A percentile compares a stretch with the other conserved stretches of the same genome.
Evolutionary conservation across 2,888 invertebrate species (phyloP).

Genomic region (Hyppa rectilinea): DNA sequence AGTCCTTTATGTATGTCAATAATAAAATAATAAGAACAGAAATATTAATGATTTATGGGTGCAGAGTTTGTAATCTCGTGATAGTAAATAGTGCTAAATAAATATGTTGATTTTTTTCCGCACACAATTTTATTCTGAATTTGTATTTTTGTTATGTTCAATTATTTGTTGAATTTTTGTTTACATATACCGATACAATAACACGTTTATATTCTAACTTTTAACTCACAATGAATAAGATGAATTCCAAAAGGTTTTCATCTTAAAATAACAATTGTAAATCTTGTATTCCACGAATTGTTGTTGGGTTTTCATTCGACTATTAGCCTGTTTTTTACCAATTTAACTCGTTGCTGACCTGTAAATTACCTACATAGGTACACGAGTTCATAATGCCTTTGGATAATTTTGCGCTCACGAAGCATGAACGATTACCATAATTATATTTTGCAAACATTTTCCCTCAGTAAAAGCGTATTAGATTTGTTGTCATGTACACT

Average conservation of each 20-base stretch:
- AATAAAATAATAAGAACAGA: background rate
- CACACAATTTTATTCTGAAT: background rate
- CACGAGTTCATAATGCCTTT: constrained; percentile 27
- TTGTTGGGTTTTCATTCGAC: background rate
- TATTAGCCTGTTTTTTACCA: background rate
- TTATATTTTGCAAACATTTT: constrained; percentile 21
- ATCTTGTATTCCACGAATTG: background rate
- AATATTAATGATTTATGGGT: no score
- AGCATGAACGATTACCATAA: constrained; percentile 28
- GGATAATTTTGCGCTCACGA: constrained; percentile 25
- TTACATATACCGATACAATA: constrained; percentile 14
- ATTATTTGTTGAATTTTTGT: constrained; percentile 4
- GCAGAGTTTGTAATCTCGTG: background rate
- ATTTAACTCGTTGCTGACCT: constrained; percentile 30
- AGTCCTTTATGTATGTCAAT: no score
- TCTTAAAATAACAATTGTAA: constrained; percentile 1
- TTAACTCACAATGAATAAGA: background rate
- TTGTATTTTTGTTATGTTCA: background rate
- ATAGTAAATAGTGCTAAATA: no score
- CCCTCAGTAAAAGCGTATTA: background rate
- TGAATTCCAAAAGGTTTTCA: background rate
- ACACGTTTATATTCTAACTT: no score
- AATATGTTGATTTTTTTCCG: background rate
- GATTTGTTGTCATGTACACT: constrained; percentile 1
- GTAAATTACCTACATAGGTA: constrained; percentile 14